Base-by-base conservation (phyloP, 2,113 vertebrate species). In the Periophthalmus modestus region DNA sequence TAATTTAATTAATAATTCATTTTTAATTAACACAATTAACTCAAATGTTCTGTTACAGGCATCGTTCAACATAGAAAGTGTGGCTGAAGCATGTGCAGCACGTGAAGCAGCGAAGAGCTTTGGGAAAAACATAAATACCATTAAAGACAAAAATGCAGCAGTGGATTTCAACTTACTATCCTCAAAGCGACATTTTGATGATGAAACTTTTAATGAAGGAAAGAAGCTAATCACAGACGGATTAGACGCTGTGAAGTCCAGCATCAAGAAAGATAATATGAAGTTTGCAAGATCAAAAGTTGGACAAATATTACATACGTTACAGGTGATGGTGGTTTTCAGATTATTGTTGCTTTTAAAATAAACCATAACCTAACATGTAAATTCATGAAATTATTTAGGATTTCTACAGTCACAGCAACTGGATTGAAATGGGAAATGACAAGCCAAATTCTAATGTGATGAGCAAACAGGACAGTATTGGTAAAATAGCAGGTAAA, bases 361-460 rank as follows among this genome's bases (percentile, higher is more conserved):
- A n/a, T n/a, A n/a, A 54, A 54, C 50, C 21, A 13, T 11, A 58
- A 23, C 21, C 1, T 23, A 3, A 36, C 34, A 36, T 58, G 18
- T 12, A 23, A 21, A 58, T 13, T 11, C 21, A n/a, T n/a, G 2
- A 23, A 58, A 12, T 58, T 58, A 24, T 58, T 52, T 28, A 69
- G 67, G 67, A 69, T 50, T 69, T 69, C 18, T 69, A 54, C 67
- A 69, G 47, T n/a, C 67, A 69, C 48, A 69, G 67, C 28, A 69
- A 69, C 67, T 69, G 67, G 67, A 52, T 69, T 19, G 67, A 69
- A 34, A 10, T 69, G 48, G 67, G 67, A 54, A 69, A 69, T 16
- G 16, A 69, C 47, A 50, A 2, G 14, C 67, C 67, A 69, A 69
- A 69, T 50, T 33, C 67, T 3, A 69, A 69, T 54, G 47, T 69